Conservation (phyloP, 2,113 vertebrate genomes). For the Melanotaenia duboulayi region DNA sequence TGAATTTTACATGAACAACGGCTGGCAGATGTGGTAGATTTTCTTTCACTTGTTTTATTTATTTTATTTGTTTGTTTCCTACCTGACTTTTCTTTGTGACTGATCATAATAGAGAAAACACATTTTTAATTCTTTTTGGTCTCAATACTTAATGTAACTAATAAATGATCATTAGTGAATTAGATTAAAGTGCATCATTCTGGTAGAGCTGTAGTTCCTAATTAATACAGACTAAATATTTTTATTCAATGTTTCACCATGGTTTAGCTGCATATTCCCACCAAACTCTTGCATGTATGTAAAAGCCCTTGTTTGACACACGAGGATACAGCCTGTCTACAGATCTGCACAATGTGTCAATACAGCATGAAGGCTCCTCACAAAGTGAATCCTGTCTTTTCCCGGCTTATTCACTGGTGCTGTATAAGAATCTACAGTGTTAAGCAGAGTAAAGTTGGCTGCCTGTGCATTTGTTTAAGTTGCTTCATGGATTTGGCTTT, state of each 20-base stretch:
- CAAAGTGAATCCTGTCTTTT: neutral
- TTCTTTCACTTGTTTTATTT: no score
- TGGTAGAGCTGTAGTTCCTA: neutral
- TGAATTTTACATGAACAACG: neutral
- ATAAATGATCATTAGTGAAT: neutral
- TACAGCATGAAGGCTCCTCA: neutral
- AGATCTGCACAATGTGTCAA: neutral
- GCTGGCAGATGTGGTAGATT: neutral
- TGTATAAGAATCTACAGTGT: neutral
- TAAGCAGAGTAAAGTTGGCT: neutral
- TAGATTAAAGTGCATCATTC: neutral
- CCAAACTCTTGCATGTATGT: neutral
- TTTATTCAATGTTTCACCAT: neutral
- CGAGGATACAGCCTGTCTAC: no score
- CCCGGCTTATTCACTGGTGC: conserved; percentile 5
- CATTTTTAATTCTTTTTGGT: neutral
- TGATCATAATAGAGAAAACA: neutral
- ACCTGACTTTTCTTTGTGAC: neutral
- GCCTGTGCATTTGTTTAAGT: neutral
- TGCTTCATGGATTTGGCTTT: neutral
- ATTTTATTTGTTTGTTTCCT: neutral
- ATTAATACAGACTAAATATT: neutral
- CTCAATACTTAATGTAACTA: neutral
- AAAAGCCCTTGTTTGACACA: neutral
- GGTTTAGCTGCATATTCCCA: neutral